phyloP scores from a whole-genome alignment of 1,140 invertebrate genomes.

The Drosophila murphyi region DNA sequence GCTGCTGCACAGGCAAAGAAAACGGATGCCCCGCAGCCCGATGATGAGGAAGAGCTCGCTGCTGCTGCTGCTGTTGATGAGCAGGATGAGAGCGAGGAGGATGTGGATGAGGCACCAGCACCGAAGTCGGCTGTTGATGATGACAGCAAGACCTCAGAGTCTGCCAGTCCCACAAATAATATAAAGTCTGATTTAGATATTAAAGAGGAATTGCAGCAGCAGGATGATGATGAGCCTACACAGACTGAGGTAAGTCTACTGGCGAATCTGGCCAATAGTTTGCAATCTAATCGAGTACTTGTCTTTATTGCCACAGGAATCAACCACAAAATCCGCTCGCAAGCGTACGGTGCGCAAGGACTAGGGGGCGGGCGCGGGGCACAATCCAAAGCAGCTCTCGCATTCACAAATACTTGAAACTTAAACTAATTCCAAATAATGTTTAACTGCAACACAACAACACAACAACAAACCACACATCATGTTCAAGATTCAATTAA shows the following conservation, averaged over 20 bases:
- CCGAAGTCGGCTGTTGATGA: constrained; percentile 36
- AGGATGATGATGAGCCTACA: constrained; percentile 58
- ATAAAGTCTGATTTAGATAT: constrained; percentile 80
- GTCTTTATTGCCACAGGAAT: constrained; percentile 50
- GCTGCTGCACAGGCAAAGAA: constrained; percentile 62
- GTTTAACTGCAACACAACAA: constrained; percentile 30
- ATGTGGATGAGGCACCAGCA: constrained; percentile 44
- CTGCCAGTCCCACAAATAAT: constrained; percentile 72
- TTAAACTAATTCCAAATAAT: constrained; percentile 68
- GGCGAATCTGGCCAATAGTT: too few species aligned
- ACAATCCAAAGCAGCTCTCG: constrained; percentile 27
- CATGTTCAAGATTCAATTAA: constrained; percentile 21
- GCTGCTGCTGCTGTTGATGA: constrained; percentile 27
- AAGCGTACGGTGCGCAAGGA: constrained; percentile 79
- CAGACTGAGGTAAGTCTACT: constrained; percentile 64
- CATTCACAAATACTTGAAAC: constrained; percentile 45
- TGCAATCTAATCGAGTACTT: too few species aligned
- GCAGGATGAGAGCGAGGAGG: constrained; percentile 39
- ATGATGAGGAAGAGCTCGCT: constrained; percentile 55
- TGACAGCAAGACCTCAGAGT: constrained; percentile 57
- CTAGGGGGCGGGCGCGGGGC: constrained; percentile 24
- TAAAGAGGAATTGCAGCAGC: constrained; percentile 54
- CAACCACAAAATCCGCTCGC: constrained; percentile 63
- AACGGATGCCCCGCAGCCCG: constrained; percentile 64
- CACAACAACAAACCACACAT: constrained; percentile 19